Base-by-base conservation (phyloP, 2,888 invertebrate species). In the Busseola fusca region DNA sequence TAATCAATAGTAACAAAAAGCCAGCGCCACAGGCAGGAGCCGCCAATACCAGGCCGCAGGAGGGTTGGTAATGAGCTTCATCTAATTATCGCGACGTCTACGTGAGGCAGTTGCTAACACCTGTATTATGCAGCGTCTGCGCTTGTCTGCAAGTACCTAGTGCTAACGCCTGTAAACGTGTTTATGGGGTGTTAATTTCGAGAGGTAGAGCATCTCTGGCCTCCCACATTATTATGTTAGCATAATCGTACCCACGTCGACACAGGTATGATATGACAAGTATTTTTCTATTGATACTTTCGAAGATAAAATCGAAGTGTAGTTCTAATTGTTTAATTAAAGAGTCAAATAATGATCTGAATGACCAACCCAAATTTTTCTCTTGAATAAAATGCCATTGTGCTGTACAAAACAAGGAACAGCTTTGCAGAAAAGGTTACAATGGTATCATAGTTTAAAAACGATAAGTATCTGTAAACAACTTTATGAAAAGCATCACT, bases 41-140 rank as follows among this genome's bases (percentile, higher is more conserved):
- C 64, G 74, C 80, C 86, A 81, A 85, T 83, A 88, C 85, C 82
- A 78, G 69, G 73, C 83, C 76, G 82, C 77, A 73, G 75, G 78
- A 75, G 84, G 85, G 85, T 69, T 72, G 80, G 83, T 90, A 90
- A 90, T 90, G 90, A 90, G 90, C 85, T 84, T 87, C 87, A 90
- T 90, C 90, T 90, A 91, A 91, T 91, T 91, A 90, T 84, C 81
- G 87, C 76, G 82, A 80, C 66, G 72, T 30, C 81, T 83, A 90
- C 90, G 90, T 90, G 91, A 86, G 86, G 37, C 80, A 82, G 74
- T 84, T 91, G 87, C 91, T 88, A 91, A 91, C 91, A 90, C 91
- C 91, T 90, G 91, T 74, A 85, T 85, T 85, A 85, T 84, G 78
- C 84, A 78, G 75, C 77, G 77, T 78, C 72, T 76, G 70, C 66